Evolutionary conservation across 2,797 vertebrate genomes (phyloP).

Genomic region (Pseudochromis fuscus): DNA sequence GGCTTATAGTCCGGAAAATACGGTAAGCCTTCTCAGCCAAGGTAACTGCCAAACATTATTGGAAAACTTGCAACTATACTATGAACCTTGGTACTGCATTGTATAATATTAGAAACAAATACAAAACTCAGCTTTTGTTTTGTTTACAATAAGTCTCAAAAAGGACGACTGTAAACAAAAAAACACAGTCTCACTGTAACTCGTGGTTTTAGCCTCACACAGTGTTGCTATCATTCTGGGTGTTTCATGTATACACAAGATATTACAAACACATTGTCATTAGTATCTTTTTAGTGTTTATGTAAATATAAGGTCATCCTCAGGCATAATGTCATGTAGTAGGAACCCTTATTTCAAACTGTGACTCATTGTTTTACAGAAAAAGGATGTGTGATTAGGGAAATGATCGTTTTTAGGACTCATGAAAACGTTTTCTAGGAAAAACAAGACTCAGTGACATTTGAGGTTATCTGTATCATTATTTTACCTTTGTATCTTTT

Average conservation of each 20-base stretch:
- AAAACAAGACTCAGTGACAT: neutral
- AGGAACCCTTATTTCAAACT: neutral
- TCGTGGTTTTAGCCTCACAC: too few relatives aligned
- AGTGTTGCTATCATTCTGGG: neutral
- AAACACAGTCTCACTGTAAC: too few relatives aligned
- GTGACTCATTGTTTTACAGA: neutral
- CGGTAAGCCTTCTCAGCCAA: neutral
- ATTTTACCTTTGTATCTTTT: neutral
- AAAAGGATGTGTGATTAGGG: neutral
- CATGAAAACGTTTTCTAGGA: neutral
- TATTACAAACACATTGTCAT: neutral
- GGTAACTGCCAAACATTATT: too few relatives aligned
- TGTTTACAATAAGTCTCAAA: too few relatives aligned
- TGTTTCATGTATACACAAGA: neutral
- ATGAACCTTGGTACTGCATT: too few relatives aligned
- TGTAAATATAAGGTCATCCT: neutral
- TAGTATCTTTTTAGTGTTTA: neutral
- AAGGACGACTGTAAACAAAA: too few relatives aligned
- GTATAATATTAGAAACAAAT: too few relatives aligned
- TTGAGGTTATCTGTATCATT: neutral
- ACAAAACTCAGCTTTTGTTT: too few relatives aligned
- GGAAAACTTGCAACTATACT: too few relatives aligned
- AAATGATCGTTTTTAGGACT: neutral
- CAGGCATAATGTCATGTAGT: neutral
- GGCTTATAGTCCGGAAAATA: too few relatives aligned